Evolutionary conservation across 1,140 invertebrate species (phyloP), one percentile per base, ranked within the genome.

Genomic region (Sycophila sp.): DNA sequence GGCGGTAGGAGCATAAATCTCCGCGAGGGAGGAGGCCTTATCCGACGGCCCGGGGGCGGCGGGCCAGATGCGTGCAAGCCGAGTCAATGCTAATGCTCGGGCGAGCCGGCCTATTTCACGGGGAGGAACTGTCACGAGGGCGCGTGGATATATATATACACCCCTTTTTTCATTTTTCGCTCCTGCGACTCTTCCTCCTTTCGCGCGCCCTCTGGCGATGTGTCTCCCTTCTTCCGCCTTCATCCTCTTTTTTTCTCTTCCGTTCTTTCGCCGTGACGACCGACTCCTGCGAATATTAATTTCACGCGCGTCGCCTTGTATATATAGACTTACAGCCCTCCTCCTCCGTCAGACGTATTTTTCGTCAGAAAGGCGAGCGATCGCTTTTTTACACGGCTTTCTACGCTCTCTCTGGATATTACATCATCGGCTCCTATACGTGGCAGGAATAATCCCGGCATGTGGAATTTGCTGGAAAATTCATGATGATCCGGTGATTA

Each of bases 1-100:
- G 32, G n/a, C n/a, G n/a, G n/a, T n/a, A n/a, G 32, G 24, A 26
- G 71, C 63, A 71, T 71, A 73, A 47, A 51, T 56, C 64, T 69
- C 45, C 56, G 36, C 24, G 6, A n/a, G 28, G 36, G 38, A 68
- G n/a, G 45, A 59, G 55, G 51, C 34, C 69, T 66, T 71, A 71
- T 66, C 69, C 58, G 56, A 71, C 69, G 55, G 53, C 28, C 55
- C 42, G 53, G 22, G 59, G 55, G 28, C 65, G 36, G 15, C 0
- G 17, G 2, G 0, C 17, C 28, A 47, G 36, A 58, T 49, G 65
- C 32, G 30, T 22, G 34, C 17, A 26, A 66, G 2, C 10, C 13
- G 38, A 68, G 66, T 59, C 40, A 59, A 59, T 47, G 56, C 36
- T 69, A 69, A 69, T 69, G 66, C 40, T 62, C 19, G 38, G 24